Conservation (phyloP, 2,113 vertebrate species). For the Trogon melanurus region DNA sequence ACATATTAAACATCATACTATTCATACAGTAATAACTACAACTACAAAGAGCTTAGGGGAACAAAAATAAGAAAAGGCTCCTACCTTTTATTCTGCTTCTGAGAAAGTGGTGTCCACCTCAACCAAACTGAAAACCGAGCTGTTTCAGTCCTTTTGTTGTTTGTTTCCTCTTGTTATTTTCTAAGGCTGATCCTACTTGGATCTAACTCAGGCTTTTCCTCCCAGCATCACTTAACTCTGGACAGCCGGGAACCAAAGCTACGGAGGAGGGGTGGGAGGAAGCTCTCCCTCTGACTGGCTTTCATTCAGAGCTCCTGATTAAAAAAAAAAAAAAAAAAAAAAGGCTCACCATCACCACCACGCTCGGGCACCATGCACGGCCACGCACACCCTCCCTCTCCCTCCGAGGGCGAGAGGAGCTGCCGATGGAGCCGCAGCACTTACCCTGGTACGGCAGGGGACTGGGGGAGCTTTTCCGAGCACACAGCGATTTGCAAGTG, state of each 20-base stretch:
- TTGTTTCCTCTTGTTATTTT: constrained; percentile 67
- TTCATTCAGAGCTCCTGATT: constrained; percentile 78
- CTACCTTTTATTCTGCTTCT: constrained; percentile 77
- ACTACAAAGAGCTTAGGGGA: neutral
- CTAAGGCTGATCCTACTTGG: constrained; percentile 72
- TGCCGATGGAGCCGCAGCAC: constrained; percentile 66
- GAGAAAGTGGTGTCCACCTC: constrained; percentile 65
- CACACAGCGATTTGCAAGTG: constrained; percentile 81
- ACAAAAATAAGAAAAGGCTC: constrained; percentile 33
- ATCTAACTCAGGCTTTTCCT: constrained; percentile 79
- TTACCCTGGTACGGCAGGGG: constrained; percentile 73
- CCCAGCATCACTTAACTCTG: constrained; percentile 81
- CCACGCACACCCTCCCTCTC: neutral
- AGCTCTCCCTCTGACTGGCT: constrained; percentile 74
- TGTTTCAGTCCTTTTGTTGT: constrained; percentile 41
- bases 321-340: neutral
- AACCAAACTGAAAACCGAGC: constrained; percentile 50
- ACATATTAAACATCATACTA: neutral
- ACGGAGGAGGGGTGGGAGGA: constrained; percentile 9
- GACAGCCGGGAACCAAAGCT: constrained; percentile 70
- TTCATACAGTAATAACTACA: neutral
- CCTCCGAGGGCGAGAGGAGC: constrained; percentile 29
- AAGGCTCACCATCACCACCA: neutral
- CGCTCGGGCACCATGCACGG: neutral
- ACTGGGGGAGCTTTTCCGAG: constrained; percentile 54